Base-by-base conservation (phyloP, 2,113 vertebrate species). In the Corythoichthys haematopterus region DNA sequence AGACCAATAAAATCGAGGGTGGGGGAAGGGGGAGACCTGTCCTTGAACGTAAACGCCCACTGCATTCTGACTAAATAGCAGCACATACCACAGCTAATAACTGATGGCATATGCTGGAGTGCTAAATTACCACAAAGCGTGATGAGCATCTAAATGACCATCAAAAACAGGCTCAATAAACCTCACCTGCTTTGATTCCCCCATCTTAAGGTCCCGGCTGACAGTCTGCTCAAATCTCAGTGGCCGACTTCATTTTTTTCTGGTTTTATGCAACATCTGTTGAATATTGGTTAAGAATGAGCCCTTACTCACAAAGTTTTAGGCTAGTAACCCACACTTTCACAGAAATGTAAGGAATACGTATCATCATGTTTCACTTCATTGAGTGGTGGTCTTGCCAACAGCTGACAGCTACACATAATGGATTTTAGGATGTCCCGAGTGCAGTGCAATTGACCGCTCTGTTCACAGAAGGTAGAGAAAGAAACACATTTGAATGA, bases 31-130 rank as follows among this genome's bases (percentile, higher is more conserved):
- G 69, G 67, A 33, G 63, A 65, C 62, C 51, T 76, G 80, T 37
- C 82, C 79, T 83, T 82, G 79, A 79, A 78, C 60, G 68, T 80
- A 79, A 80, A 68, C 51, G 78, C 53, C 53, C 2, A 2, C 56
- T 76, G 50, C 36, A 77, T 76, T 74, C 35, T 33, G 40, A 51
- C 48, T 57, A 69, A 79, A 85, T 59, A 65, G 35, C 57, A 68
- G 15, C 68, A 67, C 10, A 66, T 61, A 72, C 65, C 71, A 50
- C 55, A 60, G 55, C 64, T 72, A 50, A 68, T 71, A 71, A 80
- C 77, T 53, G 64, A 75, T 65, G 40, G 59, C 74, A 68, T 80
- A 75, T 69, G 66, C 60, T 63, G 73, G 52, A 28, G 63, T 40
- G 53, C 38, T 56, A 53, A 71, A 70, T 48, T 52, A 70, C 48